A percentile compares a stretch with the other conserved stretches of the same genome.
These are phyloP conservation scores for Stenoptilia bipunctidactyla DNA, from an alignment of 2,888 invertebrate species.

Conservation along the genomic window DNA sequence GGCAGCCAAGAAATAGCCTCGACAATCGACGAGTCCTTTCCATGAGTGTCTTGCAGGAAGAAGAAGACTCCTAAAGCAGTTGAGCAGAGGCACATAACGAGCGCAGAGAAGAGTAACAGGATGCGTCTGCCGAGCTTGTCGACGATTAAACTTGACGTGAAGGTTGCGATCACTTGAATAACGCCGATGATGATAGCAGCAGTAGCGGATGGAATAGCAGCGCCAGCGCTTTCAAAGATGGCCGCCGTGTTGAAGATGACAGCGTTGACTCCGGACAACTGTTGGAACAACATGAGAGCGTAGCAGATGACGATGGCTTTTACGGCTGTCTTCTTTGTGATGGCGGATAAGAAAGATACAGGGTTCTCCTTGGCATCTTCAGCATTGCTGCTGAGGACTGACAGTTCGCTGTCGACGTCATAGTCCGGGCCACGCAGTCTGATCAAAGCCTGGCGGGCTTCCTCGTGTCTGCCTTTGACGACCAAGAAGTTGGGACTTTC, in stretches of 20 bases:
- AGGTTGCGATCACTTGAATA: conserved; percentile 84
- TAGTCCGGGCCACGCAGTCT: conserved; percentile 82
- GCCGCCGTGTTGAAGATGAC: conserved; percentile 83
- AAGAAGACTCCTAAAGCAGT: conserved; percentile 82
- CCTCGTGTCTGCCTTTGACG: conserved; percentile 72
- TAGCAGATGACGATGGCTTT: conserved; percentile 80
- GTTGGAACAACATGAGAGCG: conserved; percentile 91
- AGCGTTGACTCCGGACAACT: conserved; percentile 86
- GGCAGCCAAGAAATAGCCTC: conserved; percentile 79
- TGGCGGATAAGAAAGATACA: conserved; percentile 66
- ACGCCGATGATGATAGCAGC: conserved; percentile 86
- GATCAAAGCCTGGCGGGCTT: conserved; percentile 77
- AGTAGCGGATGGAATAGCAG: conserved; percentile 65
- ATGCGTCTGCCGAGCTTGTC: conserved; percentile 85
- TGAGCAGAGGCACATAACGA: conserved; percentile 78
- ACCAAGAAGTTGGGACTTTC: conserved; percentile 85
- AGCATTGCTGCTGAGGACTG: conserved; percentile 68
- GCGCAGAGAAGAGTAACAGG: conserved; percentile 78
- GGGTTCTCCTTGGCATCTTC: conserved; percentile 63
- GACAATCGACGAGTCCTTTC: conserved; percentile 40
- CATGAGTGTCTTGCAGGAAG: conserved; percentile 48
- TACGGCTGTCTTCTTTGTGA: conserved; percentile 73
- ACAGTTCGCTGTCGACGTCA: conserved; percentile 76
- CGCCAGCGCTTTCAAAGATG: conserved; percentile 80
- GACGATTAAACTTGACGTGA: conserved; percentile 80